Evolutionary conservation across 35 echinoderm and acorn worm species (phyloP).

Genomic region (Ophioderma brevispina): DNA sequence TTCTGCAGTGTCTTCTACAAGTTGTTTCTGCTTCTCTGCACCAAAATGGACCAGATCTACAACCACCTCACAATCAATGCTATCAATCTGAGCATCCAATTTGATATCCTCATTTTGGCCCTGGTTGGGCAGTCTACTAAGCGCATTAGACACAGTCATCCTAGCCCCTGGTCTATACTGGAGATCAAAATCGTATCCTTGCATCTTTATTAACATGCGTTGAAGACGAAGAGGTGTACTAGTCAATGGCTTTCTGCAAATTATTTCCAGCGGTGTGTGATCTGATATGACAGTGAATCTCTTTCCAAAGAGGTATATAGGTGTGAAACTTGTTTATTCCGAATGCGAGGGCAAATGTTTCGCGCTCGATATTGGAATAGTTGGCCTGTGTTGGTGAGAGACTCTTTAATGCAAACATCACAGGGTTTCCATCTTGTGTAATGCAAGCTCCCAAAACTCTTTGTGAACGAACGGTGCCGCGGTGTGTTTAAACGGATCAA

Average conservation of each 20-base stretch:
- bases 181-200: too few relatives aligned
- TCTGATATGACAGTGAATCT: neutral
- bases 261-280: slow-evolving; percentile 39
- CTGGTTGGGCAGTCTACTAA: too few relatives aligned
- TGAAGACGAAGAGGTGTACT: slow-evolving; percentile 40
- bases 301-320: slow-evolving; percentile 34
- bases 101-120: too few relatives aligned
- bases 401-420: slow-evolving; percentile 22
- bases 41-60: too few relatives aligned
- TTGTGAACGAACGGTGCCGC: neutral
- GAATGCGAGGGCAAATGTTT: slow-evolving; percentile 6
- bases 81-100: too few relatives aligned
- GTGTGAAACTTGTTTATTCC: slow-evolving; percentile 15
- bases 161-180: too few relatives aligned
- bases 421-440: neutral
- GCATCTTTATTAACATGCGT: slow-evolving; percentile 33
- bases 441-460: slow-evolving; percentile 9
- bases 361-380: slow-evolving; percentile 46
- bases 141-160: too few relatives aligned
- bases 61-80: too few relatives aligned
- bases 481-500: neutral
- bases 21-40: too few relatives aligned
- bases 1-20: too few relatives aligned
- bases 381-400: slow-evolving; percentile 9
- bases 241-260: slow-evolving; percentile 27